Evolutionary conservation across 2,888 invertebrate species (phyloP).

Genomic region (Drosophila rellima): DNA sequence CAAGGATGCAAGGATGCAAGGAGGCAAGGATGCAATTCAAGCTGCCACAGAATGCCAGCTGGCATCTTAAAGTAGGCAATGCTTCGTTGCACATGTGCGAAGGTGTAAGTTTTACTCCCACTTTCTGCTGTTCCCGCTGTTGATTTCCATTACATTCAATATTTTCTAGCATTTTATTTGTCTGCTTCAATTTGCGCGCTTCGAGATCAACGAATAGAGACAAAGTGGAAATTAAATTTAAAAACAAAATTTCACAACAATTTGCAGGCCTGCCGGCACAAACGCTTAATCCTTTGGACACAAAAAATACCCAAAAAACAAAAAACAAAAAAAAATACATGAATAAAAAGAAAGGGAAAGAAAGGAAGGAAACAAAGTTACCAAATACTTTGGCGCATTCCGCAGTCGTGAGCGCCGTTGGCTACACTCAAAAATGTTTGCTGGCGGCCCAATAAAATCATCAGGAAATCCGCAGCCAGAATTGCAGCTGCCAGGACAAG

Average conservation of each 20-base stretch:
- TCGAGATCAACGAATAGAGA: conserved; percentile 8
- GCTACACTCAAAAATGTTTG: conserved; percentile 82
- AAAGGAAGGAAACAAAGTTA: conserved; percentile 59
- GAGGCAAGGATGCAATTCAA: conserved; percentile 9
- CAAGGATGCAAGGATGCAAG: conserved; percentile 20
- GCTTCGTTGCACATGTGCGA: conserved; percentile 54
- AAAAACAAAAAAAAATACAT: conserved; percentile 4
- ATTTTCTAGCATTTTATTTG: conserved; percentile 71
- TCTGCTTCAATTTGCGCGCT: conserved; percentile 49
- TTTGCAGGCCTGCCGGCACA: conserved; percentile 71
- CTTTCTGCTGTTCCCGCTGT: conserved; percentile 13
- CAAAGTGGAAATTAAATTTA: conserved; percentile 66
- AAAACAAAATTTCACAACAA: conserved; percentile 68
- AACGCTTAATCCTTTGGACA: conserved; percentile 72
- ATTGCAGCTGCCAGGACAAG: conserved; percentile 62
- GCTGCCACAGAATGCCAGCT: conserved; percentile 37
- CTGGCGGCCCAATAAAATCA: conserved; percentile 81
- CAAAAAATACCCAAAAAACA: conserved; percentile 10
- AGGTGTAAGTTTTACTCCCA: conserved; percentile 29
- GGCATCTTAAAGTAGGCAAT: conserved; percentile 48
- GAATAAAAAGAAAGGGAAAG: conserved; percentile 24
- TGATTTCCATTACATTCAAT: conserved; percentile 62
- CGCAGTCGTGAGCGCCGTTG: conserved; percentile 75
- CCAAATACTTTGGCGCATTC: conserved; percentile 78
- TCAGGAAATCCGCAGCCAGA: conserved; percentile 79